Evolutionary conservation across 2,113 vertebrate genomes (phyloP), one percentile per base, ranked within the genome.

Genomic region (Progne subis): DNA sequence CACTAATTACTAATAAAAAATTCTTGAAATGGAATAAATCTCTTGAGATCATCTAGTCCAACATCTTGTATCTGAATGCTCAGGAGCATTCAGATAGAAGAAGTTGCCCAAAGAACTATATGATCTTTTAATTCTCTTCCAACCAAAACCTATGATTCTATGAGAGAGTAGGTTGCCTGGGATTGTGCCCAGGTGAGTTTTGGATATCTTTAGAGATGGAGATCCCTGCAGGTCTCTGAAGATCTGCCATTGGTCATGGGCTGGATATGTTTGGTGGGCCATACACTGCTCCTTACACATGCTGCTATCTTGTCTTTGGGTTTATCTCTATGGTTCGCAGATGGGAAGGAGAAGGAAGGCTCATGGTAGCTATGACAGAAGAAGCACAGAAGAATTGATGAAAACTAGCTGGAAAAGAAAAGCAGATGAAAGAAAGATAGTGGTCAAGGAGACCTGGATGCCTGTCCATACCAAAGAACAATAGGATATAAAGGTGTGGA

Each of bases 221-320:
- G 9, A n/a, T n/a, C 23, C 28, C 49, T 64, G n/a, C 32, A 47
- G 21, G 6, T 37, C 11, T 55, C 14, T 39, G 23, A 39, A 39
- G 29, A 24, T 47, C n/a, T 56, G 50, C 18, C 11, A 13, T 3
- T 29, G 31, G 7, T 41, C 11, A 11, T 53, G 17, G 15, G 20
- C 18, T 59, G 44, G 44, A 39, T 55, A 18, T 60, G 12, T 13
- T 79, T 61, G 16, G 15, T 53, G n/a, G 18, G 24, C 25, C 8
- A 32, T 19, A 25, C 0, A 1, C 25, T 64, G 18, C 6, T 69
- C 34, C 11, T 56, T 61, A 18, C 3, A 18, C 8, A 6, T 34
- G 23, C 8, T 75, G 28, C 11, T 61, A 2, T 32, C 14, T 3
- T 26, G 4, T 24, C 7, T 18, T 41, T 34, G 39, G 21, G 12